Conservation (phyloP, 2,113 vertebrate species). For the Lates calcarifer region DNA sequence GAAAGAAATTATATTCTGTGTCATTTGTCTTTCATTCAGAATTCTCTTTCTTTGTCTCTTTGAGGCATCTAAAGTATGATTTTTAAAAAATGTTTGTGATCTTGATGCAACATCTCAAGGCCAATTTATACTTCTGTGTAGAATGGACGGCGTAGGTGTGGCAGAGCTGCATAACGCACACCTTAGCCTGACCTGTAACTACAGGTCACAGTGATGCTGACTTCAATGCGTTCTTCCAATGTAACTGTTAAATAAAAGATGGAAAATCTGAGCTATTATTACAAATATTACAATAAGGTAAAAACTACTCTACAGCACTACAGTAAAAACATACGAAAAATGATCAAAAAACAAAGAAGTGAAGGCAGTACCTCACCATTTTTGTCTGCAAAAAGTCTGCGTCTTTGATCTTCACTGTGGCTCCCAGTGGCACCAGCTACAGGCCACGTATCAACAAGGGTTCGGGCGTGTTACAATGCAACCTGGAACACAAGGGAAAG, state of each 20-base stretch:
- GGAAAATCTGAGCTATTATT: too few species aligned
- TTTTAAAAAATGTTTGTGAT: slow-evolving; percentile 26
- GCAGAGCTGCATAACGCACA: too few species aligned
- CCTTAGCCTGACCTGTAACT: too few species aligned
- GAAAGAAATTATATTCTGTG: slow-evolving; percentile 42
- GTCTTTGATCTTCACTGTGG: not conserved
- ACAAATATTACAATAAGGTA: too few species aligned
- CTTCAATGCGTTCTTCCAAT: too few species aligned
- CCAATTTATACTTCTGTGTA: too few species aligned
- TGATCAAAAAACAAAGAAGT: not conserved
- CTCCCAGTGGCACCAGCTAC: not conserved
- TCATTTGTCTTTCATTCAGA: slow-evolving; percentile 43
- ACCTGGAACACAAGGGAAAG: too few species aligned
- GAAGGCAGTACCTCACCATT: not conserved
- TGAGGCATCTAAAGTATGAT: slow-evolving; percentile 24
- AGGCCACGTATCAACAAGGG: not conserved
- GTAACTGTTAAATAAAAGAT: too few species aligned
- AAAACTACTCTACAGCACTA: too few species aligned
- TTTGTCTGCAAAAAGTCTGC: not conserved
- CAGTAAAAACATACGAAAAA: not conserved
- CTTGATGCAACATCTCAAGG: not conserved
- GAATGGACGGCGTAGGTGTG: too few species aligned
- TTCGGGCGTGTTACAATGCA: too few species aligned
- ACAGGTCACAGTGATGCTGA: too few species aligned
- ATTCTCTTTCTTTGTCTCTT: slow-evolving; percentile 66